Percentiles rank a stretch among this genome's conserved stretches.
These are phyloP conservation scores for Epizoanthus rinbou DNA, from an alignment of 92 coral and sea anemone genomes.

Conservation along the genomic window DNA sequence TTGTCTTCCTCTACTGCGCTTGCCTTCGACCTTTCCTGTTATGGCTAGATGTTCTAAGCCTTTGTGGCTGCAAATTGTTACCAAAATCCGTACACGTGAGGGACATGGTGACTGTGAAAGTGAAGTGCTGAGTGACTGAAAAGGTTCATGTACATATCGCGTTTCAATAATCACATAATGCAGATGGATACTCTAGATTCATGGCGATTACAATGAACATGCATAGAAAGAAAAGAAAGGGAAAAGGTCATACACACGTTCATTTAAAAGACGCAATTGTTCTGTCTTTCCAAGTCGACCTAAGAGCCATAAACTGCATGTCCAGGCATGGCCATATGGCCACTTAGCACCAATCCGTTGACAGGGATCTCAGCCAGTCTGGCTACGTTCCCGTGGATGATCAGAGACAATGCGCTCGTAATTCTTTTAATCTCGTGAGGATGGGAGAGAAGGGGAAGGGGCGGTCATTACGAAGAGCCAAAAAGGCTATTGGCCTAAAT, in stretches of 20 bases:
- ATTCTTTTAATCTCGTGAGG: constrained; percentile 9
- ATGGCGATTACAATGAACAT: constrained; percentile 12
- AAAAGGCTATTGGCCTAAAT: background rate
- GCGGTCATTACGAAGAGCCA: background rate
- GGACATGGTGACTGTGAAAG: constrained; percentile 15
- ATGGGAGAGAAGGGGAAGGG: constrained; percentile 19
- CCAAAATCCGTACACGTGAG: constrained; percentile 6
- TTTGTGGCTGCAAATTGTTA: constrained; percentile 14
- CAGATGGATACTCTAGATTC: constrained; percentile 9
- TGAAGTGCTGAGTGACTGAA: constrained; percentile 13
- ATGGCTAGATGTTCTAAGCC: no score
- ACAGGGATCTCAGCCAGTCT: constrained; percentile 15
- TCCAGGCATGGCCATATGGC: constrained; percentile 19
- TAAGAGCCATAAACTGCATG: constrained; percentile 16
- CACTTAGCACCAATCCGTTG: constrained; percentile 15
- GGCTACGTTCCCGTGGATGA: constrained; percentile 12
- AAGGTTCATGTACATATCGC: constrained; percentile 16
- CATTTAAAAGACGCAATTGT: constrained; percentile 14
- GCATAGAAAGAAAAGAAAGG: constrained; percentile 12
- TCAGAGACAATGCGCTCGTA: no score
- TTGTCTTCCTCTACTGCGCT: background rate
- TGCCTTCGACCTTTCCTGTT: constrained; percentile 14
- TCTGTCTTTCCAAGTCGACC: constrained; percentile 18
- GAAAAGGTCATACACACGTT: constrained; percentile 13
- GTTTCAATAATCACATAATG: constrained; percentile 10